These are phyloP conservation scores for Rhyacichthys aspro DNA, from an alignment of 2,797 vertebrate genomes.

Conservation along the genomic window DNA sequence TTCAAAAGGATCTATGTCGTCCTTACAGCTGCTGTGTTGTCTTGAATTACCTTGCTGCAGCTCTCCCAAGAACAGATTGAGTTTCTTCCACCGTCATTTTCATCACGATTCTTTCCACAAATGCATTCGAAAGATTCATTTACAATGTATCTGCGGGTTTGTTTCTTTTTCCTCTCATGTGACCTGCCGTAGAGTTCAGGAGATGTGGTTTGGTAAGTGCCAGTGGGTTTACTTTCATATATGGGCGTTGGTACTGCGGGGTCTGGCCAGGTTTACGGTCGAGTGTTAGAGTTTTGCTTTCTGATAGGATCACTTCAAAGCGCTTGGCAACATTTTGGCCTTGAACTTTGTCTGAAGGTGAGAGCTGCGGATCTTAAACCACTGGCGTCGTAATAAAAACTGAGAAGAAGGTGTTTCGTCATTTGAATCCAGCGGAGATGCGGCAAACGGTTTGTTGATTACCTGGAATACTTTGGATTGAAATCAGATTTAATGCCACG, in stretches of 20 bases:
- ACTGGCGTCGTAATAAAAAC: constrained; percentile 46
- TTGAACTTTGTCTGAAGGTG: constrained; percentile 67
- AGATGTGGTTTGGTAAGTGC: constrained; percentile 5
- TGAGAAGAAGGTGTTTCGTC: constrained; percentile 39
- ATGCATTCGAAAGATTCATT: constrained; percentile 62
- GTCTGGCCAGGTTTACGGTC: constrained; percentile 62
- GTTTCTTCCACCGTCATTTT: constrained; percentile 68
- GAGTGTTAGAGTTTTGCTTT: constrained; percentile 62
- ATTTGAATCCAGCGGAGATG: constrained; percentile 30
- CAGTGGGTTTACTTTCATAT: constrained; percentile 62
- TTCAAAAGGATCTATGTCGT: constrained; percentile 70
- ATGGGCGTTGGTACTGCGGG: constrained; percentile 46
- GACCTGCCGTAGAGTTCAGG: constrained; percentile 19
- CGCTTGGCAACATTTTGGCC: constrained; percentile 46
- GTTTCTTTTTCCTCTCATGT: background rate
- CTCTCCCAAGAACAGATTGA: constrained; percentile 64
- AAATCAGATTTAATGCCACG: no score
- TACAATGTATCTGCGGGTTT: constrained; percentile 49
- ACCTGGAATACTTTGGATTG: no score
- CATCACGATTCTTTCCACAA: constrained; percentile 63
- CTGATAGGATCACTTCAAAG: constrained; percentile 73
- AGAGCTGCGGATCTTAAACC: constrained; percentile 59
- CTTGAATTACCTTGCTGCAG: constrained; percentile 76
- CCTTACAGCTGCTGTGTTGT: constrained; percentile 73
- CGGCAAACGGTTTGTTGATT: constrained; percentile 17